Conservation (phyloP, 2,888 invertebrate species). For the Exephanes ischioxanthus region DNA sequence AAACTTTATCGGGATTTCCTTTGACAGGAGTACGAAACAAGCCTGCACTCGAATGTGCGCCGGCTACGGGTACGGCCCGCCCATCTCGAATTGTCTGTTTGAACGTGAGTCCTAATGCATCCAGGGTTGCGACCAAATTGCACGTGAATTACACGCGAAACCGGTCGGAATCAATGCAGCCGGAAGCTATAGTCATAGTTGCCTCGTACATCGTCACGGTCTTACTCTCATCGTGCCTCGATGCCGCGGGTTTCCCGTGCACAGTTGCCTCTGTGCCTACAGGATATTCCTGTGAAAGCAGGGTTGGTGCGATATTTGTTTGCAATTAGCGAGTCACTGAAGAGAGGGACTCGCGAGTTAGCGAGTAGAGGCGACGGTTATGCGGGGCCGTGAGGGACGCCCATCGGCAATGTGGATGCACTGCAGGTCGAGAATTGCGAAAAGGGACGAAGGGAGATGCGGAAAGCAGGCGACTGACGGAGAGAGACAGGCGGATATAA, state of each 20-base stretch:
- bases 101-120: slow-evolving; percentile 6
- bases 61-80: background rate
- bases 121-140: background rate
- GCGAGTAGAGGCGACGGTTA: slow-evolving; percentile 29
- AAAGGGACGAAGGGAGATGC: slow-evolving; percentile 65
- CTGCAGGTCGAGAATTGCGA: slow-evolving; percentile 11
- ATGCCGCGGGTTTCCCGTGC: background rate
- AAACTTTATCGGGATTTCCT: slow-evolving; percentile 18
- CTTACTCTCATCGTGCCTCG: background rate
- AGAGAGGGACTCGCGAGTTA: slow-evolving; percentile 19
- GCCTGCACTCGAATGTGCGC: background rate
- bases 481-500: slow-evolving; percentile 66
- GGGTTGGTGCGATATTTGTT: slow-evolving; percentile 72
- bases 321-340: slow-evolving; percentile 77
- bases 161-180: slow-evolving; percentile 5
- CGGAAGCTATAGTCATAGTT: slow-evolving; percentile 3
- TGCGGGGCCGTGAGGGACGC: slow-evolving; percentile 28
- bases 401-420: slow-evolving; percentile 44
- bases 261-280: slow-evolving; percentile 21
- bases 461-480: slow-evolving; percentile 60
- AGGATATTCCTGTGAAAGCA: slow-evolving; percentile 16
- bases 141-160: background rate
- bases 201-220: background rate
- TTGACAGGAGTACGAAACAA: background rate
- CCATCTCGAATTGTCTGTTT: slow-evolving; percentile 4